A percentile compares a stretch with the other conserved stretches of the same genome.
These are phyloP conservation scores for Hypomesus transpacificus DNA, from an alignment of 2,113 vertebrate genomes.

Conservation along the genomic window DNA sequence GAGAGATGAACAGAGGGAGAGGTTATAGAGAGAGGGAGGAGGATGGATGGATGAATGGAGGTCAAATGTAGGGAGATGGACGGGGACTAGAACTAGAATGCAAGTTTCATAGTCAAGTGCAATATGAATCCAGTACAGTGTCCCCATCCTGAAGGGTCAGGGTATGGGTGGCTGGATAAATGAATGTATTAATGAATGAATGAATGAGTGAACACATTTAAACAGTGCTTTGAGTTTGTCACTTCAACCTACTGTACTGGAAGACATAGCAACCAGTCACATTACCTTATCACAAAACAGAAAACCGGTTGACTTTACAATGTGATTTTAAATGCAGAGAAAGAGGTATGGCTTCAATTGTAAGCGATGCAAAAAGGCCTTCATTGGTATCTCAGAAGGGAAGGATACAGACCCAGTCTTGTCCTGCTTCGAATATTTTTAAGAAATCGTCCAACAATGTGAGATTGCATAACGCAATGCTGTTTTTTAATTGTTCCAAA, in stretches of 20 bases:
- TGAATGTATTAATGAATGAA: too few relatives aligned
- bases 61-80: not conserved
- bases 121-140: conserved; percentile 27
- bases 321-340: not conserved
- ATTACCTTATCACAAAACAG: not conserved
- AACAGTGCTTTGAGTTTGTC: conserved; percentile 4
- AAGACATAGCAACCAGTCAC: not conserved
- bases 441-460: not conserved
- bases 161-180: conserved; percentile 59
- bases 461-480: conserved; percentile 41
- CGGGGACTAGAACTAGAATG: not conserved
- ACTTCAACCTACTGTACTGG: not conserved
- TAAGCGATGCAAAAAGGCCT: not conserved
- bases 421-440: not conserved
- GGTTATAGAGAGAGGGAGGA: not conserved
- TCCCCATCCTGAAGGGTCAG: conserved; percentile 72
- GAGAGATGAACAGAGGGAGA: not conserved
- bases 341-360: conserved; percentile 1
- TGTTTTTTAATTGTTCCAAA: conserved; percentile 74
- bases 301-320: not conserved
- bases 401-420: too few relatives aligned
- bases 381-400: too few relatives aligned
- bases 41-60: not conserved
- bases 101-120: conserved; percentile 21
- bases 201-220: too few relatives aligned